A percentile compares a stretch with the other conserved stretches of the same genome.
phyloP scores from a whole-genome alignment of 1,140 invertebrate species.

The Zeugodacus cucurbitae region DNA sequence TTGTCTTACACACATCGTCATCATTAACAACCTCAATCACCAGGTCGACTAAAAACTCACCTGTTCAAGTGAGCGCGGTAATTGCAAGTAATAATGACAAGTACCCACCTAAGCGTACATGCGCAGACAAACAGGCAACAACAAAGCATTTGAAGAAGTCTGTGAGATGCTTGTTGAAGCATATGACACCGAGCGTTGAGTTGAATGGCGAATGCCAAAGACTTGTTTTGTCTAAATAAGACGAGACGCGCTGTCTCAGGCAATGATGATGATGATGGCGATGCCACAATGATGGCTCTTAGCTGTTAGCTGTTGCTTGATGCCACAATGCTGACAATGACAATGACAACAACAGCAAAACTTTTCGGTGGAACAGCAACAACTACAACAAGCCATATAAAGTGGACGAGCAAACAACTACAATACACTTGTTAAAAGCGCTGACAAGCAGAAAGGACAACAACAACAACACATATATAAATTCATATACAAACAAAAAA shows the following conservation, averaged over 20 bases:
- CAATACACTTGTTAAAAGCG: constrained; percentile 22
- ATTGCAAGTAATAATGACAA: neutral
- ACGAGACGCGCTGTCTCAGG: neutral
- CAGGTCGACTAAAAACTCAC: neutral
- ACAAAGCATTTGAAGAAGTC: neutral
- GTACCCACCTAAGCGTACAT: neutral
- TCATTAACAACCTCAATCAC: neutral
- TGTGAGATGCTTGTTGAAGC: neutral
- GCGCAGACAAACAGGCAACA: neutral
- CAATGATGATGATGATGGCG: neutral
- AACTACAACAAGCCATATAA: neutral
- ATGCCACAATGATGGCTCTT: neutral
- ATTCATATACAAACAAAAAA: neutral
- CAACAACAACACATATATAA: neutral
- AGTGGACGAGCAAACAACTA: neutral
- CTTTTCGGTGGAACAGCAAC: neutral
- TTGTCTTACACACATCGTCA: neutral
- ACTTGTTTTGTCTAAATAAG: constrained; percentile 19
- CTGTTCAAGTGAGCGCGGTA: neutral
- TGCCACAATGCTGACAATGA: neutral
- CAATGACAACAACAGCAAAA: constrained; percentile 14
- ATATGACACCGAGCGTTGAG: neutral
- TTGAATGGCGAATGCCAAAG: neutral
- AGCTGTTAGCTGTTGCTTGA: neutral
- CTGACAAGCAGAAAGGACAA: neutral